Percentiles rank a stretch among this genome's conserved stretches.
Evolutionary conservation across 2,888 invertebrate genomes (phyloP).

Genomic region (Sinopyrophorus schimmeli): DNA sequence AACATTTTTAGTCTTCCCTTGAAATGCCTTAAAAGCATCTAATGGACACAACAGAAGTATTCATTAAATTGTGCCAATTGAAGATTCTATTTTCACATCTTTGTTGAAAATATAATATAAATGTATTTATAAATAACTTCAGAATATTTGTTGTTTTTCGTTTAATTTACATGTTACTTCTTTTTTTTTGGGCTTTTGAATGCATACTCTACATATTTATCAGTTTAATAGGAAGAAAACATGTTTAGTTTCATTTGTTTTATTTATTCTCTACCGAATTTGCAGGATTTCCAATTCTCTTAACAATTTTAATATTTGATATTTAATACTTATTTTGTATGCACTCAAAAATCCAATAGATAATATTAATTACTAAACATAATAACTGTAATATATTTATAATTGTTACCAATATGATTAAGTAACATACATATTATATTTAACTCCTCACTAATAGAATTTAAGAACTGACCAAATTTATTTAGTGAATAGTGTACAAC

Average conservation of each 20-base stretch:
- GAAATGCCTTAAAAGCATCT: slow-evolving; percentile 26
- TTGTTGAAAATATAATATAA: slow-evolving; percentile 21
- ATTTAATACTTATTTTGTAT: too few relatives aligned
- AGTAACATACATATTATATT: slow-evolving; percentile 27
- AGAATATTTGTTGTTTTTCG: slow-evolving; percentile 3
- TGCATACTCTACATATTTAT: too few relatives aligned
- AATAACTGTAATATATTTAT: too few relatives aligned
- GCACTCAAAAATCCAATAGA: too few relatives aligned
- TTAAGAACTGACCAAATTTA: slow-evolving; percentile 38
- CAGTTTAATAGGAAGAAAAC: too few relatives aligned
- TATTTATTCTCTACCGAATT: too few relatives aligned
- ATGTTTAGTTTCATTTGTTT: too few relatives aligned
- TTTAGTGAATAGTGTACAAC: slow-evolving; percentile 25
- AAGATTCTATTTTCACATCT: slow-evolving; percentile 28
- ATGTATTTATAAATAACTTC: slow-evolving; percentile 11
- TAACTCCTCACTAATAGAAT: slow-evolving; percentile 35
- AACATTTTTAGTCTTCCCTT: slow-evolving; percentile 31
- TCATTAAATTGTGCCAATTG: slow-evolving; percentile 29
- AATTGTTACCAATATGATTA: slow-evolving; percentile 40
- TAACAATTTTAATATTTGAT: too few relatives aligned
- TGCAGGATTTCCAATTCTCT: too few relatives aligned
- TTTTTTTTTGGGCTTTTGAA: too few relatives aligned
- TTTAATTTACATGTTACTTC: slow-evolving; percentile 16
- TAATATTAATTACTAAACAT: too few relatives aligned
- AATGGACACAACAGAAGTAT: slow-evolving; percentile 15